A percentile compares a stretch with the other conserved stretches of the same genome.
phyloP scores from a whole-genome alignment of 2,888 invertebrate species.

The Ophioninae sp. region DNA sequence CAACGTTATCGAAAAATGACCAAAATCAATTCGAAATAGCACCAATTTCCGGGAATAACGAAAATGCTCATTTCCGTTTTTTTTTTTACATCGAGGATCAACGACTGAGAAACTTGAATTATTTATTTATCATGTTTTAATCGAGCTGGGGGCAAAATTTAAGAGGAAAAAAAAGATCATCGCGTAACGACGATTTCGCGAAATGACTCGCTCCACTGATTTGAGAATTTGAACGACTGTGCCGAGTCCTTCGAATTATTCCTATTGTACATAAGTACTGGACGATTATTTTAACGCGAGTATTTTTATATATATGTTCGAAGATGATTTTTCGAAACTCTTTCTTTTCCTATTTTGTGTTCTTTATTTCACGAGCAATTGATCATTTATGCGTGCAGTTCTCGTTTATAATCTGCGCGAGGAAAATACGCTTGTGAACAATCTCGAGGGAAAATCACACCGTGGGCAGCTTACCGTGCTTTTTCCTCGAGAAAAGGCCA shows the following conservation, averaged over 20 bases:
- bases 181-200: constrained; percentile 19
- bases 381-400: constrained; percentile 20
- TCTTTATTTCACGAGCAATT: constrained; percentile 1
- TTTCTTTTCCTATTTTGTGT: constrained; percentile 20
- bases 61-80: neutral
- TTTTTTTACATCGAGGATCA: neutral
- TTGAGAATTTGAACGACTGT: constrained; percentile 7
- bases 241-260: constrained; percentile 22
- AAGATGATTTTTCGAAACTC: neutral
- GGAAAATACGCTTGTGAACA: neutral
- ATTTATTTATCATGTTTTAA: constrained; percentile 33
- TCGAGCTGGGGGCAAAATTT: neutral
- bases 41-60: neutral
- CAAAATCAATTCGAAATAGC: neutral
- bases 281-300: constrained; percentile 45
- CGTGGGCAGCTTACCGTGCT: constrained; percentile 22
- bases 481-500: constrained; percentile 1
- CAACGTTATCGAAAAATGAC: neutral
- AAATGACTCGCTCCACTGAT: constrained; percentile 2
- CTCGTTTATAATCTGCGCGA: constrained; percentile 18
- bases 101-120: constrained; percentile 8
- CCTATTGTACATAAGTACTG: constrained; percentile 51
- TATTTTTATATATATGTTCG: constrained; percentile 23
- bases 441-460: constrained; percentile 11
- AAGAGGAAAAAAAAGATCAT: neutral